These are phyloP conservation scores for Euura saliciscinereae DNA, from an alignment of 1,140 invertebrate genomes.

Conservation along the genomic window DNA sequence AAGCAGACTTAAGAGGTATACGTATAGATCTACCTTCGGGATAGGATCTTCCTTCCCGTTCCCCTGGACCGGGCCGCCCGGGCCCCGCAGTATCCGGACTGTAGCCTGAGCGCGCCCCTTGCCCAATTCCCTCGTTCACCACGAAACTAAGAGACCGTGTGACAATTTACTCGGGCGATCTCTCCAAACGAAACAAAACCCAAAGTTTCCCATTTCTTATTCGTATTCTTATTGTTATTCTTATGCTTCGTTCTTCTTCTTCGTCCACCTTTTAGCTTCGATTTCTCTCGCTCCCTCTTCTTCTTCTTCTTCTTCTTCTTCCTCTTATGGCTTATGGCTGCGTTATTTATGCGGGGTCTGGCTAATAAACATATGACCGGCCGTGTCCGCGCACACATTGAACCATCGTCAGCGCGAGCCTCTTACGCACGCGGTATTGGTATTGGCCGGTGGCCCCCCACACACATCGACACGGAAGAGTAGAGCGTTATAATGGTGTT, in stretches of 20 bases:
- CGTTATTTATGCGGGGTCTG: constrained; percentile 60
- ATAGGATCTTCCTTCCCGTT: constrained; percentile 22
- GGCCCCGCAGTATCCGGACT: background rate
- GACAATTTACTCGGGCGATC: constrained; percentile 60
- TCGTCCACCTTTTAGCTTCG: constrained; percentile 23
- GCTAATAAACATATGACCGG: constrained; percentile 63
- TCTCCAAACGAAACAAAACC: constrained; percentile 28
- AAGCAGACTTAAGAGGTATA: background rate
- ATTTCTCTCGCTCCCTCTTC: constrained; percentile 13
- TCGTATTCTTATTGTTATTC: constrained; percentile 11
- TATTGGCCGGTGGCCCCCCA: background rate
- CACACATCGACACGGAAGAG: background rate
- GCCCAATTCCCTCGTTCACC: constrained; percentile 25
- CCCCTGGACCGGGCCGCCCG: constrained; percentile 35
- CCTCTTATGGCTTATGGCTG: constrained; percentile 55
- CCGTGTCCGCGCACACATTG: constrained; percentile 31
- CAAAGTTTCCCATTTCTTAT: constrained; percentile 7
- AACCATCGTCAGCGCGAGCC: background rate
- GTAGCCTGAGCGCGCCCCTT: background rate
- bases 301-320: constrained; percentile 34
- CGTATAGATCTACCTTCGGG: background rate
- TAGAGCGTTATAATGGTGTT: background rate
- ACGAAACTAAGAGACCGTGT: constrained; percentile 52
- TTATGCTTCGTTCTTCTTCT: constrained; percentile 9
- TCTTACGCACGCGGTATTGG: background rate